phyloP scores from a whole-genome alignment of 2,113 vertebrate genomes.

The Pollachius pollachius region DNA sequence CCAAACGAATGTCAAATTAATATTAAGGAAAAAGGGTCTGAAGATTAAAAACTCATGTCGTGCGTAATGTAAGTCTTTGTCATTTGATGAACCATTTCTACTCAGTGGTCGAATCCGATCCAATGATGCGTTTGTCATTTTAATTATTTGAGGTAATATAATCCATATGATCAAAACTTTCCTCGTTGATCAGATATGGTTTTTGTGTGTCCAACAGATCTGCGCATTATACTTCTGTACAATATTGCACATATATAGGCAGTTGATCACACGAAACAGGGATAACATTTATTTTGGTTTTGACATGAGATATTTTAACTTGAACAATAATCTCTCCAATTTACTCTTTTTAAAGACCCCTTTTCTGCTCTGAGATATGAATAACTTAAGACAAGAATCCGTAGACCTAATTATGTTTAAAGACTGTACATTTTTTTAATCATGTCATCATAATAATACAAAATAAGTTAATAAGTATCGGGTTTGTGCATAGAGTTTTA shows the following conservation, averaged over 20 bases:
- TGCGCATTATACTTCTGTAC: constrained; percentile 54
- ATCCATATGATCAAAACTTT: no score
- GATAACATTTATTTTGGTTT: constrained; percentile 41
- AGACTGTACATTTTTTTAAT: neutral
- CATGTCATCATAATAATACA: no score
- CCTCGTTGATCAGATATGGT: no score
- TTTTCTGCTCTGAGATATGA: neutral
- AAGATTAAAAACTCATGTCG: no score
- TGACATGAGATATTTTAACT: constrained; percentile 31
- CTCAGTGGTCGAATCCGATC: no score
- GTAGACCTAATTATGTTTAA: constrained; percentile 15
- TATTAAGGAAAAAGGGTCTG: no score
- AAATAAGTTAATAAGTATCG: constrained; percentile 62
- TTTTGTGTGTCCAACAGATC: constrained; percentile 19
- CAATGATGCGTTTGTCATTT: no score
- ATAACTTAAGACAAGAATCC: constrained; percentile 36
- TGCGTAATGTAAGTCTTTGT: no score
- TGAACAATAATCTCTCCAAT: constrained; percentile 29
- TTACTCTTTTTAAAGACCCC: neutral
- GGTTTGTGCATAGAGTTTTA: constrained; percentile 86
- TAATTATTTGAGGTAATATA: no score
- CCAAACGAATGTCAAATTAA: no score
- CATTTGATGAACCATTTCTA: no score
- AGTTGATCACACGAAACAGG: constrained; percentile 46
- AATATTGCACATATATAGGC: constrained; percentile 66